Base-by-base conservation (phyloP, 2,888 invertebrate species). In the Cantharis flavilabris region DNA sequence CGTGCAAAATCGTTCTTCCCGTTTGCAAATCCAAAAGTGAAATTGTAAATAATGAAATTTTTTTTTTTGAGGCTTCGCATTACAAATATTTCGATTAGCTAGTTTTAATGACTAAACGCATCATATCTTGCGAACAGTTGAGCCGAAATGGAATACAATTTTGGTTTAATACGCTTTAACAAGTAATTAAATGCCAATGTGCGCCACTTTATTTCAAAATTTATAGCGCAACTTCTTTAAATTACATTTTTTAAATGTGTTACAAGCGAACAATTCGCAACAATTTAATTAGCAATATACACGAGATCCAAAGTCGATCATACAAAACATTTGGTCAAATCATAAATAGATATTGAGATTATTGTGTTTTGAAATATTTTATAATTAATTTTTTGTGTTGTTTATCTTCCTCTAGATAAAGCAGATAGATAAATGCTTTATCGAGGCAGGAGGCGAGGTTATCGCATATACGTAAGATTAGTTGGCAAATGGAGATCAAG, bases 401-500 rank as follows among this genome's bases (percentile, higher is more conserved):
- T 67, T 67, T 67, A 67, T 67, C 23, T 20, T 18, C 20, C 13
- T 67, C 26, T 67, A 67, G 65, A 67, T 67, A 67, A 67, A 16
- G n/a, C 20, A 67, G 65, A 67, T 67, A 67, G 26, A 67, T 16
- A 26, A 23, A 23, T 67, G 65, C 65, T 23, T 67, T 67, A 67
- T 67, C 65, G n/a, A 23, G 70, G 70, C 73, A 69, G 71, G 62
- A 75, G 74, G 69, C 75, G 71, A 71, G 75, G 75, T 75, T 75
- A 75, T 75, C 75, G 13, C 69, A n/a, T 62, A 28, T 67, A 75
- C 75, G 62, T 62, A 71, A 71, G 75, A 75, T 75, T 75, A 71
- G 75, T 71, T 75, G 70, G 73, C 73, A 73, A 73, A 73, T 73
- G 33, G 71, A 76, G 73, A 73, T 76, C 76, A 76, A 73, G 76